Conservation (phyloP, 1,140 invertebrate species). For the Phocides pigmalion region DNA sequence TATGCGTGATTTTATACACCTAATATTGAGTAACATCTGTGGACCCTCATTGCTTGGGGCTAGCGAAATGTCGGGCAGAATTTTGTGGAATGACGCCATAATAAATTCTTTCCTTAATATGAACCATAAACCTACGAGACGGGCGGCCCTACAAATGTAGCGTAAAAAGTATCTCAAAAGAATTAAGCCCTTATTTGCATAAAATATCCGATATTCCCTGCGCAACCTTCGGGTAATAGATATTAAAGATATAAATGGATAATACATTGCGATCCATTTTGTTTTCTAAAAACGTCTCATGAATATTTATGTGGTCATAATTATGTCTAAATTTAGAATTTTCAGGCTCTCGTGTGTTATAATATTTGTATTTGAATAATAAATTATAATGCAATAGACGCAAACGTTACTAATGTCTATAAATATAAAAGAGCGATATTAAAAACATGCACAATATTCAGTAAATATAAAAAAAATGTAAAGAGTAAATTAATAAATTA, state of each 20-base stretch:
- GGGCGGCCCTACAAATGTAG: conserved; percentile 33
- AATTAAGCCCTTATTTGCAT: conserved; percentile 49
- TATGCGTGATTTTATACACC: conserved; percentile 48
- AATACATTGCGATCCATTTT: conserved; percentile 12
- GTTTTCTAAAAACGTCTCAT: conserved; percentile 3
- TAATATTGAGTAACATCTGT: conserved; percentile 53
- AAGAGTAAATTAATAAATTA: too few relatives aligned
- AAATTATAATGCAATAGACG: too few relatives aligned
- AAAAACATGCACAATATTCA: too few relatives aligned
- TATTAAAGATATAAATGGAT: background rate
- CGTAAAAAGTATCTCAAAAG: conserved; percentile 44
- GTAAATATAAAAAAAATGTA: too few relatives aligned
- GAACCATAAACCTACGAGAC: conserved; percentile 54
- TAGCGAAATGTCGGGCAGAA: conserved; percentile 49
- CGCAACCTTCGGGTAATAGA: conserved; percentile 17
- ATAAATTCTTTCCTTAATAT: conserved; percentile 59
- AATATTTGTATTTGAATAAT: too few relatives aligned
- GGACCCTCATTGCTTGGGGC: conserved; percentile 54
- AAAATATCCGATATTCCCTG: conserved; percentile 29
- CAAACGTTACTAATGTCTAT: too few relatives aligned
- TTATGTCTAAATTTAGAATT: too few relatives aligned
- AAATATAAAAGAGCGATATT: too few relatives aligned
- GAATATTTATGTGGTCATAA: conserved; percentile 1
- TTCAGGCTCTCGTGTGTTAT: too few relatives aligned
- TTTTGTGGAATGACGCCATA: conserved; percentile 59